Evolutionary conservation across 2,797 vertebrate genomes (phyloP).

Genomic region (Pangasius larnaudii): DNA sequence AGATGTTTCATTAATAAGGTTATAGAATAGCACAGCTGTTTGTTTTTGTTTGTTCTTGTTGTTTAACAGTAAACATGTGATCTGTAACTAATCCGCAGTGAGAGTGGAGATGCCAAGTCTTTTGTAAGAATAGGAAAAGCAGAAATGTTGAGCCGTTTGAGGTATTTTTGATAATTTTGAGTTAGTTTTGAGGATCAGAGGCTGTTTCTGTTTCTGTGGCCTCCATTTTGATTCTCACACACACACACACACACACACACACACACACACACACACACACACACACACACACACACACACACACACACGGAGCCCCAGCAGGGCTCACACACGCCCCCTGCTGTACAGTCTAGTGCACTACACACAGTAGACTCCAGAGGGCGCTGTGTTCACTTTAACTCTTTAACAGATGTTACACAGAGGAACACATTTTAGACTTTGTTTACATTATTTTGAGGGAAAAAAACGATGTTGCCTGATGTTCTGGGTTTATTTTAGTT

Average conservation of each 20-base stretch:
- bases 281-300: conserved; percentile 50
- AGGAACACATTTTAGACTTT: background rate
- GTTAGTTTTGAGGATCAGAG: background rate
- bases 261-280: conserved; percentile 50
- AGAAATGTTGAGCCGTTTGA: conserved; percentile 49
- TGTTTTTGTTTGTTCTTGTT: conserved; percentile 47
- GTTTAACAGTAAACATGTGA: conserved; percentile 46
- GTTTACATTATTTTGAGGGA: conserved; percentile 42
- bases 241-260: too few relatives aligned
- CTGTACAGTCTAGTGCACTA: conserved; percentile 50
- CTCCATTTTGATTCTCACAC: conserved; percentile 66
- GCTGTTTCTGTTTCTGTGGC: conserved; percentile 34
- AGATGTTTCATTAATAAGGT: conserved; percentile 9
- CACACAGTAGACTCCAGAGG: conserved; percentile 46
- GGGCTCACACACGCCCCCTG: conserved; percentile 41
- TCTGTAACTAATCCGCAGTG: conserved; percentile 57
- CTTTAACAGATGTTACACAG: background rate
- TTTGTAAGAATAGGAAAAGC: conserved; percentile 47
- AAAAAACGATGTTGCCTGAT: conserved; percentile 8
- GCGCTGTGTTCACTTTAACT: conserved; percentile 17
- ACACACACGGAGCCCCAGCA: conserved; percentile 30
- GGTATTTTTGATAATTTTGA: conserved; percentile 48
- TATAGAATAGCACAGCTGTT: conserved; percentile 51
- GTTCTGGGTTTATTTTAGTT: conserved; percentile 22
- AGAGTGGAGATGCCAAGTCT: conserved; percentile 61